Conservation (phyloP, 2,113 vertebrate species). For the Saimiri boliviensis region DNA sequence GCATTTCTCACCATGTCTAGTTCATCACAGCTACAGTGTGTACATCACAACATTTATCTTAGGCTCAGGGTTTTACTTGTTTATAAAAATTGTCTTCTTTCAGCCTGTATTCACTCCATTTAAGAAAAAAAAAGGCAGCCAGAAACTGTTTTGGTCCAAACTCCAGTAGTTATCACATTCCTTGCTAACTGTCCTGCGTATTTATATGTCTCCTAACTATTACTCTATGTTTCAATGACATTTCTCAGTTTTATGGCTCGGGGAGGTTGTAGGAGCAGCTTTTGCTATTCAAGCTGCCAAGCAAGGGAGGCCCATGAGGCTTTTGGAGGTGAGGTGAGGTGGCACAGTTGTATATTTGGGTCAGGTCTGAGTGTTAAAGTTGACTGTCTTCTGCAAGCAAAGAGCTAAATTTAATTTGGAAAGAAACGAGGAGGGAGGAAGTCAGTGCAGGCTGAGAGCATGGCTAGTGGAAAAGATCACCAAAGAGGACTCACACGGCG, state of each 20-base stretch:
- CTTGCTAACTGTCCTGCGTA: slow-evolving; percentile 61
- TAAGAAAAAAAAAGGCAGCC: slow-evolving; percentile 82
- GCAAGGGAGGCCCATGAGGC: neutral
- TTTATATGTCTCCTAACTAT: slow-evolving; percentile 76
- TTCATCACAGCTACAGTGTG: slow-evolving; percentile 82
- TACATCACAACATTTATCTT: slow-evolving; percentile 84
- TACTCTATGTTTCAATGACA: slow-evolving; percentile 74
- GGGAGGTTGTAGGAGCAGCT: slow-evolving; percentile 68
- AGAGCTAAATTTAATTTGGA: neutral
- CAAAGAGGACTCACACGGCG: neutral
- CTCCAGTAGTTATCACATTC: slow-evolving; percentile 71
- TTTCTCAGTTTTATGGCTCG: slow-evolving; percentile 70
- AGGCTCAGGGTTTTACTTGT: slow-evolving; percentile 83
- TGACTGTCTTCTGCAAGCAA: neutral
- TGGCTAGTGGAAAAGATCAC: neutral
- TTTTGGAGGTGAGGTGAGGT: slow-evolving; percentile 41
- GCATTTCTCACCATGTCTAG: slow-evolving; percentile 71
- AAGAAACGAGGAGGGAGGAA: neutral
- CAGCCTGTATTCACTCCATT: slow-evolving; percentile 83
- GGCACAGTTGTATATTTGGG: slow-evolving; percentile 25
- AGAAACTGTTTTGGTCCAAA: slow-evolving; percentile 77
- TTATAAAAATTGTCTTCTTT: slow-evolving; percentile 84
- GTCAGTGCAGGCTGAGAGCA: neutral
- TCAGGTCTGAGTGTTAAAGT: neutral
- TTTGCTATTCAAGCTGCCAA: slow-evolving; percentile 57